Evolutionary conservation across 2,113 vertebrate species (phyloP), one percentile per base, ranked within the genome.

Genomic region (Pongo pygmaeus): DNA sequence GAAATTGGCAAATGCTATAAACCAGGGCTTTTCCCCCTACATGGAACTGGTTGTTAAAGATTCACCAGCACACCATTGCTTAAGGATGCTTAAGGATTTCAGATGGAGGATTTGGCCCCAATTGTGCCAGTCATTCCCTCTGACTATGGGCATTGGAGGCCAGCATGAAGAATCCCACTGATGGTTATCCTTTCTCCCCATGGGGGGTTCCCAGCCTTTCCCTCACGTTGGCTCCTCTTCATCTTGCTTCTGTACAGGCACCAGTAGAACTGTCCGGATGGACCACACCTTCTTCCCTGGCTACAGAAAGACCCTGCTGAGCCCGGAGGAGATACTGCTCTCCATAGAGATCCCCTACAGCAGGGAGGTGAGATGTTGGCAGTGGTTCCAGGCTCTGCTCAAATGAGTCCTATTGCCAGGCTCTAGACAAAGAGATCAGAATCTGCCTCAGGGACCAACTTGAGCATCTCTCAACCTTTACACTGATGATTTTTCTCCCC

Each of bases 291-390:
- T 99, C 98, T 99, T 99, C 96, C 99, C 99, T 0, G 99, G 98
- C 27, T 99, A 99, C 98, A 99, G 99, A 89, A 99, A 98, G 97
- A 99, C 99, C 3, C 43, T 94, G 48, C 67, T 99, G 46, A 98
- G 97, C 1, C 99, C 99, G 0, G 98, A 99, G 79, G 99, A 99
- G 98, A 97, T 99, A 92, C 98, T 99, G 64, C 96, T 99, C 10
- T 99, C 99, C 32, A 93, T 99, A 13, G 98, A 99, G 98, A 99
- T 99, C 95, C 99, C 99, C 1, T 99, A 98, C 98, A 99, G 99
- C 97, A 98, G 89, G 94, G 98, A 99, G 99, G 99, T 99, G 43
- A 98, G 98, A 4, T 48, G 13, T 12, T 23, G 1, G 55, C 10
- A 0, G 17, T 12, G 23, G 57, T 22, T 35, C 17, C 12, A 20